Evolutionary conservation across 2,113 vertebrate genomes (phyloP), one percentile per base, ranked within the genome.

Genomic region (Eulacestoma nigropectus): DNA sequence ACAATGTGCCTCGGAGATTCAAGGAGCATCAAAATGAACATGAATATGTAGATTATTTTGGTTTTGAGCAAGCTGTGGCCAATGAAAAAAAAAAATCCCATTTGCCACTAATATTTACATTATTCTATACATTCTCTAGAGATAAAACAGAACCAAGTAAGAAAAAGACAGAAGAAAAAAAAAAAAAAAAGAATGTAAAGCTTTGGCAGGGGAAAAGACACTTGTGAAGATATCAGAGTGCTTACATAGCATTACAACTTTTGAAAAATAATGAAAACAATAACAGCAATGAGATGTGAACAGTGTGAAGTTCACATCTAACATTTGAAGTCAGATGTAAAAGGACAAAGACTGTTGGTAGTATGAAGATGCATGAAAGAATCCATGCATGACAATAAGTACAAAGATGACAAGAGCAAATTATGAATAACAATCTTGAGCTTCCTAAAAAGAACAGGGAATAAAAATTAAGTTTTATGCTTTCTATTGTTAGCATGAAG

Each of bases 21-120:
- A 79, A 96, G 52, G 26, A 95, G 84, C 90, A 96, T 97, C 88
- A 96, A 96, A 96, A 90, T 78, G 35, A 63, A 80, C 90, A 96
- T 97, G 84, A 97, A 98, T 97, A 97, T 98, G 96, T 92, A 98
- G 91, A 97, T 98, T 46, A 29, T 90, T 96, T 97, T 97, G 55
- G 49, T 75, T 96, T 93, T 77, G 53, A 94, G 82, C 52, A 96
- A 97, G 77, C 33, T 85, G 33, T 56, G 68, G 41, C 37, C 83
- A 94, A 87, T 46, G 23, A 89, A 70, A 50, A 72, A 46, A 41
- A 53, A 11, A 47, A 73, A 79, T 55, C 49, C 47, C 60, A 39
- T 91, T 96, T 94, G 83, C 55, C 55, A 96, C 97, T 97, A 97
- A 94, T 95, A 96, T 95, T 95, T 96, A 86, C 84, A 77, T 95